Base-by-base conservation (phyloP, 2,797 vertebrate species). In the Prionace glauca region DNA sequence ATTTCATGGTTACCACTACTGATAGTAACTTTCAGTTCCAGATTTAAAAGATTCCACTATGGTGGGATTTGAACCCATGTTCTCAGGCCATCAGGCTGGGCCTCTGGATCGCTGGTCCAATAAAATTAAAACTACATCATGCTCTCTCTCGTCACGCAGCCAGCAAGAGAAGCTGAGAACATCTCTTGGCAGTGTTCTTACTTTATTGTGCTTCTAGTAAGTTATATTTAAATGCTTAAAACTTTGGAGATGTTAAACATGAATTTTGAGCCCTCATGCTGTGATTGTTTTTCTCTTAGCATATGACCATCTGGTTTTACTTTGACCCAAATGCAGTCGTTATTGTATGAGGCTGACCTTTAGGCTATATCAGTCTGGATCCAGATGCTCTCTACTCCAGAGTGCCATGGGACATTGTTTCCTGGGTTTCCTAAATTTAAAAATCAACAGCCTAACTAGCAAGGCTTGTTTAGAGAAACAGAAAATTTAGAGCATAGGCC, bases 281-380 rank as follows among this genome's bases (percentile, higher is more conserved):
- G 45, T 29, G 36, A 95, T 56, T 29, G 3, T 72, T 72, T 72
- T 72, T 74, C 20, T 56, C 24, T 69, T 62, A 3, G 65, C 14
- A 36, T 92, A 24, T 12, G 90, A 22, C 62, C 90, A 92, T 92
- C 62, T 92, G 90, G 32, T 69, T 92, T 92, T 67, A 92, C 90
- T 92, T 92, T 10, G 22, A 41, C 8, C 36, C 62, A 92, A 67
- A 92, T 92, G 90, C 90, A 69, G 90, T 92, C 62, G n/a, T 92
- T 67, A 41, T 36, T 67, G 16, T 69, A 91, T 7, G 18, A 67
- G 60, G 16, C 67, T 92, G 32, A 22, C 90, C 90, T 62, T 92
- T 26, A 67, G 90, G 90, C 60, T 92, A 67, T 92, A 92, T 67
- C 50, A 41, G n/a, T 92, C 62, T 92, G 62, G 62, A 92, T 67